These are phyloP conservation scores for Neodon shergylaensis DNA, from an alignment of 2,113 vertebrate species.

Conservation along the genomic window DNA sequence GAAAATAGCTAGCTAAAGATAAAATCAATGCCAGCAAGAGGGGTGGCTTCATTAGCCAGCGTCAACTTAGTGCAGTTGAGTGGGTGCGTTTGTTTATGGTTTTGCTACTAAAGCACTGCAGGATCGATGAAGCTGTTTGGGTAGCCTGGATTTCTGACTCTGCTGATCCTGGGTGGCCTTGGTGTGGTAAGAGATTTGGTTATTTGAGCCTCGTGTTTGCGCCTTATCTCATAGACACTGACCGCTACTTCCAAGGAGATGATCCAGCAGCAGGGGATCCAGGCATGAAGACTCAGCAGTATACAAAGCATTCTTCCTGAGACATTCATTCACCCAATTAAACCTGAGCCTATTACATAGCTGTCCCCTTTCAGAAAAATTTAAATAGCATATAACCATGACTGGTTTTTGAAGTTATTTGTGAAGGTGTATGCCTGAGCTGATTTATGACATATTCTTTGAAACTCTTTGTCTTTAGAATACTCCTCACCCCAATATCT, in stretches of 20 bases:
- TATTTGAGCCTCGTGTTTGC: neutral
- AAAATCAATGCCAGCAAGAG: conserved; percentile 68
- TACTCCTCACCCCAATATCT: neutral
- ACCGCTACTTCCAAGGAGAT: neutral
- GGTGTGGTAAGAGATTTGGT: neutral
- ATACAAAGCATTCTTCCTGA: conserved; percentile 5
- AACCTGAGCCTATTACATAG: neutral
- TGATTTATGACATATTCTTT: neutral
- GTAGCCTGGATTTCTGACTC: neutral
- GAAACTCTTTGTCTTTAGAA: neutral
- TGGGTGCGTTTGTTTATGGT: conserved; percentile 51
- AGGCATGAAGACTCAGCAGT: neutral
- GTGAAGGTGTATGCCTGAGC: neutral
- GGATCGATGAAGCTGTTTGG: conserved; percentile 50
- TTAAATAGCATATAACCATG: neutral
- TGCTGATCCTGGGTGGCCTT: neutral
- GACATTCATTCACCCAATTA: conserved; percentile 1
- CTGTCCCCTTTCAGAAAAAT: neutral
- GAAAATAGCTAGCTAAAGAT: conserved; percentile 72
- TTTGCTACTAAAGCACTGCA: conserved; percentile 2
- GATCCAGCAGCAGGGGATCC: neutral
- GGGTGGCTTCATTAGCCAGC: conserved; percentile 46
- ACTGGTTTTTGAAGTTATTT: neutral
- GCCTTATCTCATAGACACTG: neutral
- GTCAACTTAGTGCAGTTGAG: conserved; percentile 27